Percentiles rank a stretch among this genome's conserved stretches.
phyloP scores from a whole-genome alignment of 2,888 invertebrate species.

The Thumatha senex region DNA sequence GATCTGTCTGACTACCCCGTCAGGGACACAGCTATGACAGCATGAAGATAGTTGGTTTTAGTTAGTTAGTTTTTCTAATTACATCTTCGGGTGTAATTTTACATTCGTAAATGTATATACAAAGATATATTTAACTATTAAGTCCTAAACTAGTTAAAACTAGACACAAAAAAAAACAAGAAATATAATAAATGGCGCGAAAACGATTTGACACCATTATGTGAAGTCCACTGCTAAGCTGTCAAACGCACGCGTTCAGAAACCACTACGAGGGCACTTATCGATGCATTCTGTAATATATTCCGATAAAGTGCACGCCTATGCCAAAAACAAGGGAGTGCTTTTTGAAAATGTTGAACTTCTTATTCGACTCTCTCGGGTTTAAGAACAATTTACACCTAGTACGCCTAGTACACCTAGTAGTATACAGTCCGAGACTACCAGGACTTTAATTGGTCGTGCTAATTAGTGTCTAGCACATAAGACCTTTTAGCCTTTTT shows the following conservation, averaged over 20 bases:
- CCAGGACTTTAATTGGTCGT: too few relatives aligned
- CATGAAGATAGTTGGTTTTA: too few relatives aligned
- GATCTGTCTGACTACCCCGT: too few relatives aligned
- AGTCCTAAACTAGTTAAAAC: neutral
- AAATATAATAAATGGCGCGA: slow-evolving; percentile 45
- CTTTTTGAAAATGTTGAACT: neutral
- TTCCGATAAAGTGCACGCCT: slow-evolving; percentile 41
- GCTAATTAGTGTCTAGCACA: too few relatives aligned
- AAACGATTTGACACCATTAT: slow-evolving; percentile 34
- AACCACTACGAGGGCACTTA: slow-evolving; percentile 36
- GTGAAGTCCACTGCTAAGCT: slow-evolving; percentile 30
- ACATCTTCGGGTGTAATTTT: too few relatives aligned
- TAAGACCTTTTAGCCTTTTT: too few relatives aligned
- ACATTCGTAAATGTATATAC: too few relatives aligned
- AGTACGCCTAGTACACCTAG: neutral
- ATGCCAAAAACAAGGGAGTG: slow-evolving; percentile 34
- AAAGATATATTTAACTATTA: neutral
- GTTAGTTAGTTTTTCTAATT: too few relatives aligned
- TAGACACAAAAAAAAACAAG: neutral
- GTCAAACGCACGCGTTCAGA: slow-evolving; percentile 44
- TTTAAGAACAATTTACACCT: neutral
- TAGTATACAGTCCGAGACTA: too few relatives aligned
- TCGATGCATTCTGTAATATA: slow-evolving; percentile 49
- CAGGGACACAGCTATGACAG: too few relatives aligned
- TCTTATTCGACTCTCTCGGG: neutral